These are phyloP conservation scores for Apoda limacodes DNA, from an alignment of 2,888 invertebrate species.

Conservation along the genomic window DNA sequence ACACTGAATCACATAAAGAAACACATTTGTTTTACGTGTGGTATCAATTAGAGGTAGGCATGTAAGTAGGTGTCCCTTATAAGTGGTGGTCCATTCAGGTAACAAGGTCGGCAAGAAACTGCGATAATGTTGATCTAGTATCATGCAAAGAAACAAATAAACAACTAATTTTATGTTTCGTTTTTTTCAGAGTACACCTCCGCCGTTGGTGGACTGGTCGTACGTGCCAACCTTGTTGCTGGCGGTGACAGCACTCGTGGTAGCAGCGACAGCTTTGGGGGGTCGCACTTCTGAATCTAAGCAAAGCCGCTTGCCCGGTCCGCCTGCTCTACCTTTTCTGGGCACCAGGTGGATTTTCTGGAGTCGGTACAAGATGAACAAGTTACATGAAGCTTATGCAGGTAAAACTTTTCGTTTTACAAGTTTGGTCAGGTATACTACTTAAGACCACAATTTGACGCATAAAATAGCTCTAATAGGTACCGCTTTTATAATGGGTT, in stretches of 20 bases:
- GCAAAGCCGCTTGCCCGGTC: slow-evolving; percentile 75
- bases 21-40: too few species aligned
- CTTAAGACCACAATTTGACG: neutral
- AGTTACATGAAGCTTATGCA: slow-evolving; percentile 83
- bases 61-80: too few species aligned
- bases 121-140: too few species aligned
- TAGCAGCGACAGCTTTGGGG: slow-evolving; percentile 41
- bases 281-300: slow-evolving; percentile 22
- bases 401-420: slow-evolving; percentile 53
- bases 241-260: slow-evolving; percentile 35
- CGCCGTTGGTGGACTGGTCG: slow-evolving; percentile 54
- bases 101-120: too few species aligned
- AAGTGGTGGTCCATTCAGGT: too few species aligned
- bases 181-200: slow-evolving; percentile 39
- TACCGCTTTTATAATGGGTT: too few species aligned
- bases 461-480: too few species aligned
- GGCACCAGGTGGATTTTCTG: slow-evolving; percentile 87
- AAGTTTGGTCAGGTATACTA: neutral
- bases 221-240: slow-evolving; percentile 51
- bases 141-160: neutral
- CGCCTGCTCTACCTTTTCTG: slow-evolving; percentile 76
- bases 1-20: too few species aligned
- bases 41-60: too few species aligned
- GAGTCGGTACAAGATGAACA: slow-evolving; percentile 76
- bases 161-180: slow-evolving; percentile 1